phyloP scores from a whole-genome alignment of 1,140 invertebrate genomes.

The Caerostris extrusa region DNA sequence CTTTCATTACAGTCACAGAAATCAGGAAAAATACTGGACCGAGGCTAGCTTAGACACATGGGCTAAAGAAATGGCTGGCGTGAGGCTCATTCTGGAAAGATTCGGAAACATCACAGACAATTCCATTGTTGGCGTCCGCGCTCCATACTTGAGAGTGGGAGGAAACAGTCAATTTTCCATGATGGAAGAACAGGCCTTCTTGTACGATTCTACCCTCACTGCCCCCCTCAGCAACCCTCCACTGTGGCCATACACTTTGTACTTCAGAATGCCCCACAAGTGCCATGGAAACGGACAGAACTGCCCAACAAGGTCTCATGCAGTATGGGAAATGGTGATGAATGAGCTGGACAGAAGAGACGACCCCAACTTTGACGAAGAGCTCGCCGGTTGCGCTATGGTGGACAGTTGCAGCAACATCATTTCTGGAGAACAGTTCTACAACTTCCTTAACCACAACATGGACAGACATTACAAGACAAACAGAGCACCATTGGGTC shows the following conservation, averaged over 20 bases:
- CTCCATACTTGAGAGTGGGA: constrained; percentile 95
- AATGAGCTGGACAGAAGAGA: constrained; percentile 96
- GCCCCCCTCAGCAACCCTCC: constrained; percentile 95
- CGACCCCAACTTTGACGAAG: constrained; percentile 94
- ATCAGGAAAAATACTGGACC: constrained; percentile 96
- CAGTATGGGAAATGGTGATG: constrained; percentile 98
- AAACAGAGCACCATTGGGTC: constrained; percentile 93
- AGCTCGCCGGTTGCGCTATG: constrained; percentile 96
- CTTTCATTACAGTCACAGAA: constrained; percentile 89
- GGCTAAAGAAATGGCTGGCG: constrained; percentile 98
- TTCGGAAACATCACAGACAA: constrained; percentile 96
- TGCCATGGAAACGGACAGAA: constrained; percentile 95
- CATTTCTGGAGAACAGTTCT: constrained; percentile 95
- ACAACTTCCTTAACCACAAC: constrained; percentile 97
- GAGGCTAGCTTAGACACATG: constrained; percentile 95
- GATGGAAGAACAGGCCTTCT: constrained; percentile 98
- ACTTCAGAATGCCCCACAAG: constrained; percentile 97
- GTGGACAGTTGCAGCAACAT: constrained; percentile 98
- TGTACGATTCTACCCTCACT: constrained; percentile 98
- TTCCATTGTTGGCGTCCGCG: constrained; percentile 95
- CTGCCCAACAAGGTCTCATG: constrained; percentile 91
- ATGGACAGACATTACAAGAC: constrained; percentile 97
- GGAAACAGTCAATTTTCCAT: constrained; percentile 98
- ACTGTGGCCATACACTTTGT: constrained; percentile 98
- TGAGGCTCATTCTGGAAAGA: constrained; percentile 95